These are phyloP conservation scores for Ostrea edulis DNA, from an alignment of 1,140 invertebrate species.

Conservation along the genomic window DNA sequence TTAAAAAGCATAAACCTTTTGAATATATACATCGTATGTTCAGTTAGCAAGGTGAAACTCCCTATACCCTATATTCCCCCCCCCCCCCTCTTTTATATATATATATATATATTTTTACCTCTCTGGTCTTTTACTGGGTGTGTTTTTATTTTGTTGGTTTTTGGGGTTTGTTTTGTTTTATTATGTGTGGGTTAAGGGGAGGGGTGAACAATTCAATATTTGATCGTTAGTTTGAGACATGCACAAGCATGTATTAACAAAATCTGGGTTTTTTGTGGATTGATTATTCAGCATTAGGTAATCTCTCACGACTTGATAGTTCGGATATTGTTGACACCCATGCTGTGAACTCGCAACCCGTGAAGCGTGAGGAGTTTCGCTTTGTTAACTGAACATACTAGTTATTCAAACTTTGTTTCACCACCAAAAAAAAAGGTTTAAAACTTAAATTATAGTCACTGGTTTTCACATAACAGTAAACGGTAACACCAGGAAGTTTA, in stretches of 20 bases:
- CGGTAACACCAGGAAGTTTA: no score
- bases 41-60: no score
- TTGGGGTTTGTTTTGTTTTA: no score
- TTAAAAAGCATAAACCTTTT: no score
- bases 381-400: neutral
- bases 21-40: no score
- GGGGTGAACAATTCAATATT: neutral
- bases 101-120: neutral
- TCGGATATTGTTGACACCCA: neutral
- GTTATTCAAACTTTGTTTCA: no score
- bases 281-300: neutral
- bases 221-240: neutral
- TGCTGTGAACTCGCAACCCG: neutral
- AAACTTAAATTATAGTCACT: no score
- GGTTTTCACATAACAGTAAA: no score
- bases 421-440: no score
- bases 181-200: no score
- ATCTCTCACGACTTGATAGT: neutral
- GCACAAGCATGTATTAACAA: neutral
- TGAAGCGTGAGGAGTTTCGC: neutral
- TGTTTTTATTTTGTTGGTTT: no score
- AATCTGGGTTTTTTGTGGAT: neutral
- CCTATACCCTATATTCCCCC: no score
- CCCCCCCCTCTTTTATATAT: neutral
- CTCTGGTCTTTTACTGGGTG: neutral